phyloP scores from a whole-genome alignment of 1,140 invertebrate species.

The Bombus confusus region DNA sequence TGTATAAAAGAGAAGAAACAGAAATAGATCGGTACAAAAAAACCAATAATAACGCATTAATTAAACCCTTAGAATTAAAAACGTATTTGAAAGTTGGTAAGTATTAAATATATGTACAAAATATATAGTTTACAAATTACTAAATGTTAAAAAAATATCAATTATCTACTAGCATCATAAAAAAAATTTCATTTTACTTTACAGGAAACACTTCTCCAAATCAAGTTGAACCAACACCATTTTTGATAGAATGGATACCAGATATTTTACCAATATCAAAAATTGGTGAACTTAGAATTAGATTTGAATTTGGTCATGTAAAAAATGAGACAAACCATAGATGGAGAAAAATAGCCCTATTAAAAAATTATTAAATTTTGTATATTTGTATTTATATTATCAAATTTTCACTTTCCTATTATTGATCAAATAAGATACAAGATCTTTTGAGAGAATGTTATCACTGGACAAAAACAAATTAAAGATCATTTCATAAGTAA shows the following conservation, averaged over 20 bases:
- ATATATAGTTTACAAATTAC: neutral
- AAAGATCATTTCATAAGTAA: neutral
- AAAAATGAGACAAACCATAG: constrained; percentile 74
- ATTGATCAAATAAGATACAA: constrained; percentile 13
- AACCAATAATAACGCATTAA: constrained; percentile 82
- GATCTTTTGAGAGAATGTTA: neutral
- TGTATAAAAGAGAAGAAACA: constrained; percentile 84
- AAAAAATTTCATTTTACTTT: constrained; percentile 53
- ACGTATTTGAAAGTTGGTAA: constrained; percentile 89
- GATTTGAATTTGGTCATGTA: constrained; percentile 86
- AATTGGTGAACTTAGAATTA: constrained; percentile 87
- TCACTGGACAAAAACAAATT: neutral
- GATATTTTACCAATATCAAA: constrained; percentile 88
- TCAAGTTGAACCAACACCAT: constrained; percentile 86
- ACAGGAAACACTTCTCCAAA: constrained; percentile 84
- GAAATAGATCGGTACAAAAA: constrained; percentile 83
- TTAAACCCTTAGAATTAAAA: constrained; percentile 87
- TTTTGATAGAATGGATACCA: constrained; percentile 90
- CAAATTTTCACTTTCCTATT: constrained; percentile 51
- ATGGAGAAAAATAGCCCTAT: constrained; percentile 69
- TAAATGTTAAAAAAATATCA: neutral
- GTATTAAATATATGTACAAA: constrained; percentile 59
- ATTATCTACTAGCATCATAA: neutral
- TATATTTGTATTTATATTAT: constrained; percentile 28
- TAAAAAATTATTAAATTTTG: constrained; percentile 68